phyloP scores from a whole-genome alignment of 1,140 invertebrate species.

The Ceratina australensis region DNA sequence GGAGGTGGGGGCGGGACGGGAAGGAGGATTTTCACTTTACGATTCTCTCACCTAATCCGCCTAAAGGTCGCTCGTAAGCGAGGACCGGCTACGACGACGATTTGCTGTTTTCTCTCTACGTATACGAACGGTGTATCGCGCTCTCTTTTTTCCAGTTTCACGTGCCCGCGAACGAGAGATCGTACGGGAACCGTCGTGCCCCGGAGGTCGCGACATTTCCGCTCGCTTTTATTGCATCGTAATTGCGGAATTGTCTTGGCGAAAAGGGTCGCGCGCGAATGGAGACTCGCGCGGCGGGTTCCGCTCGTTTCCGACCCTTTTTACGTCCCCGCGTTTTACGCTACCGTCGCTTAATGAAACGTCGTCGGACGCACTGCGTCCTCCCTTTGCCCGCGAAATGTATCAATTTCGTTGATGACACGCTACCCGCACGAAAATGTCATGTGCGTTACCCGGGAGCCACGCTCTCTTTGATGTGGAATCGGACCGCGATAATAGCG shows the following conservation, averaged over 20 bases:
- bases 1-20: background rate
- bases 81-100: conserved; percentile 53
- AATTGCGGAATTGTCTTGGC: conserved; percentile 42
- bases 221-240: conserved; percentile 51
- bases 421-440: background rate
- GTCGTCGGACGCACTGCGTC: background rate
- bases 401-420: conserved; percentile 30
- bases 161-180: background rate
- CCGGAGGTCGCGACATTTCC: conserved; percentile 23
- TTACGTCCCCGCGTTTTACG: conserved; percentile 13
- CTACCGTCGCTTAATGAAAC: conserved; percentile 19
- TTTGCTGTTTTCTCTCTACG: conserved; percentile 34
- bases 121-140: conserved; percentile 1
- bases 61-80: conserved; percentile 66
- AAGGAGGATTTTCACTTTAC: conserved; percentile 64
- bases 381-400: conserved; percentile 4
- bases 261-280: background rate
- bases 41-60: conserved; percentile 66
- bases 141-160: background rate
- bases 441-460: background rate
- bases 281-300: background rate
- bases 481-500: background rate
- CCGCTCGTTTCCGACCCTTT: conserved; percentile 18
- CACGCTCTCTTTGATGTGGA: conserved; percentile 3
- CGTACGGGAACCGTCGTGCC: background rate